A percentile compares a stretch with the other conserved stretches of the same genome.
Conservation (phyloP, 2,888 invertebrate genomes). For the Cryptus armator region DNA sequence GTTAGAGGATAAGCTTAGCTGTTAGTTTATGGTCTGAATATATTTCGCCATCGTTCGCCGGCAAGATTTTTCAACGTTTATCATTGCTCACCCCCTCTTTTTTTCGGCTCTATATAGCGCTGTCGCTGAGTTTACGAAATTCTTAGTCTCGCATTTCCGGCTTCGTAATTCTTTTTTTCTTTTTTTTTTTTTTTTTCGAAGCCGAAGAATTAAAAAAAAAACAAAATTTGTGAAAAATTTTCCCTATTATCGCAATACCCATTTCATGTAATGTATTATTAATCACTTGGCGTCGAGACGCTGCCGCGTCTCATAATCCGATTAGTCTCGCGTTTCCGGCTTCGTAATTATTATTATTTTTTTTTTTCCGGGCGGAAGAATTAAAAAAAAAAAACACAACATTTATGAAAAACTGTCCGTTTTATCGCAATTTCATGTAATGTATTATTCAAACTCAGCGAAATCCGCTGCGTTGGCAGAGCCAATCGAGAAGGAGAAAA, state of each 20-base stretch:
- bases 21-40: conserved; percentile 84
- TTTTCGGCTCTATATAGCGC: conserved; percentile 22
- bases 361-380: background rate
- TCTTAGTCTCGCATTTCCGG: background rate
- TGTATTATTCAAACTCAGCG: conserved; percentile 35
- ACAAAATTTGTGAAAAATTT: background rate
- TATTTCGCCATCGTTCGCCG: conserved; percentile 63
- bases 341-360: no score
- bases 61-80: conserved; percentile 1
- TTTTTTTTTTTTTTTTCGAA: no score
- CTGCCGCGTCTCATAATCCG: no score
- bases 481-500: conserved; percentile 23
- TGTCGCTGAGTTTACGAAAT: conserved; percentile 28
- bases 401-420: conserved; percentile 1
- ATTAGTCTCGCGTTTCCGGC: no score
- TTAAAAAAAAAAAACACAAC: conserved; percentile 3
- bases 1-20: conserved; percentile 80
- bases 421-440: background rate
- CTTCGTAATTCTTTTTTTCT: background rate
- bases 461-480: conserved; percentile 39
- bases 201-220: background rate
- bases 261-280: background rate
- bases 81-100: background rate
- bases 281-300: no score
- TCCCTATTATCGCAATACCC: conserved; percentile 3